These are phyloP conservation scores for Laothoe populi DNA, from an alignment of 2,888 invertebrate species.

Conservation along the genomic window DNA sequence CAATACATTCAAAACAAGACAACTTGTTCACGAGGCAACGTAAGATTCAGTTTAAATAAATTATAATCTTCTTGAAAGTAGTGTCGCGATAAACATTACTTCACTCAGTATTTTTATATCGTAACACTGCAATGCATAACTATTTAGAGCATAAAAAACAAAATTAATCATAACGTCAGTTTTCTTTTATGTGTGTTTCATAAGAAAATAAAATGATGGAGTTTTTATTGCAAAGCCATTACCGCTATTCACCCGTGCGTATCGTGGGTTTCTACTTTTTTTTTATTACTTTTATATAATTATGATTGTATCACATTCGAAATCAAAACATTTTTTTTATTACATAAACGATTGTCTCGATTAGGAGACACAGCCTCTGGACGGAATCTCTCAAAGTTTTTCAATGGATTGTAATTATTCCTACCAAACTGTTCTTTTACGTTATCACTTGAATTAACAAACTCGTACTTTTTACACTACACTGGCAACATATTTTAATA, in stretches of 20 bases:
- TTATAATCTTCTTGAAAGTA: neutral
- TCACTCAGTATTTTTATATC: neutral
- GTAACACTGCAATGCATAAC: neutral
- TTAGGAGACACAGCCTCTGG: too few relatives aligned
- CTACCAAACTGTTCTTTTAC: too few relatives aligned
- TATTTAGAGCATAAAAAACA: neutral
- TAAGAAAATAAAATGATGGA: neutral
- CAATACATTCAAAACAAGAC: neutral
- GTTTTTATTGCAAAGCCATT: neutral
- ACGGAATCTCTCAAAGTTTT: too few relatives aligned
- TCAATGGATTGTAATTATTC: too few relatives aligned
- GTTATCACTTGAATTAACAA: conserved; percentile 2
- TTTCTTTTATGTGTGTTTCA: neutral
- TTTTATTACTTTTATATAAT: neutral
- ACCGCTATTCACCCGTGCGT: conserved; percentile 4
- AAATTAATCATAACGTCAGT: too few relatives aligned
- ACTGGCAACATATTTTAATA: neutral
- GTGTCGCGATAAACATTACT: neutral
- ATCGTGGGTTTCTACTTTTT: neutral
- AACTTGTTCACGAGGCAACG: conserved; percentile 2
- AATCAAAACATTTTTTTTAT: too few relatives aligned
- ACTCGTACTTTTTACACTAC: neutral
- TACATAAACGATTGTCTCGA: neutral
- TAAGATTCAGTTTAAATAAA: neutral
- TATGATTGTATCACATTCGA: neutral